These are phyloP conservation scores for Himalopsyche phryganea DNA, from an alignment of 1,140 invertebrate species.

Conservation along the genomic window DNA sequence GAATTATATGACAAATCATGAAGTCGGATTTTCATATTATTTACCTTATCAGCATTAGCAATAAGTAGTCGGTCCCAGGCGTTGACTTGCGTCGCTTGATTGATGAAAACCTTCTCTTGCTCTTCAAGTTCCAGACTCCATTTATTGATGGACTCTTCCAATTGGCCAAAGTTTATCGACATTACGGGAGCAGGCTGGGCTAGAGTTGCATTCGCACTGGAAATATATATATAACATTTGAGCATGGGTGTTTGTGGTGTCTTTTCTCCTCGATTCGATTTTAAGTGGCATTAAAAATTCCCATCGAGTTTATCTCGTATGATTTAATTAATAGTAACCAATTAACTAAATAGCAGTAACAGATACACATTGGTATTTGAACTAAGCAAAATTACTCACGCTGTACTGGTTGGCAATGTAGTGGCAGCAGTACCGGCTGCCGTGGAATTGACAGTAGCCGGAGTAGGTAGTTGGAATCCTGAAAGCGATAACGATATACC, in stretches of 20 bases:
- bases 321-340: background rate
- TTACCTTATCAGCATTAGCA: constrained; percentile 84
- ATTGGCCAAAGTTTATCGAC: constrained; percentile 77
- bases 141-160: constrained; percentile 93
- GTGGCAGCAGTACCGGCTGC: constrained; percentile 41
- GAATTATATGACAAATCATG: no score
- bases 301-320: background rate
- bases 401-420: constrained; percentile 48
- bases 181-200: constrained; percentile 44
- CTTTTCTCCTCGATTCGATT: no score
- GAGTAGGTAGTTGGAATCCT: constrained; percentile 38
- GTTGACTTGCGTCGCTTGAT: constrained; percentile 92
- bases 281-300: no score
- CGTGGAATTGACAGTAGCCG: constrained; percentile 38
- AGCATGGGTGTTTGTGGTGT: no score
- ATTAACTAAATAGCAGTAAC: background rate
- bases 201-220: constrained; percentile 46
- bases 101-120: constrained; percentile 89
- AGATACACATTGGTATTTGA: no score
- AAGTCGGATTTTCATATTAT: no score
- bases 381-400: constrained; percentile 40
- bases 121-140: constrained; percentile 92
- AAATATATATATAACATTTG: constrained; percentile 17
- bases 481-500: constrained; percentile 19
- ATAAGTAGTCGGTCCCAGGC: constrained; percentile 90